A percentile compares a stretch with the other conserved stretches of the same genome.
Conservation (phyloP, 2,888 invertebrate genomes). For the Drosophila mayaguana region DNA sequence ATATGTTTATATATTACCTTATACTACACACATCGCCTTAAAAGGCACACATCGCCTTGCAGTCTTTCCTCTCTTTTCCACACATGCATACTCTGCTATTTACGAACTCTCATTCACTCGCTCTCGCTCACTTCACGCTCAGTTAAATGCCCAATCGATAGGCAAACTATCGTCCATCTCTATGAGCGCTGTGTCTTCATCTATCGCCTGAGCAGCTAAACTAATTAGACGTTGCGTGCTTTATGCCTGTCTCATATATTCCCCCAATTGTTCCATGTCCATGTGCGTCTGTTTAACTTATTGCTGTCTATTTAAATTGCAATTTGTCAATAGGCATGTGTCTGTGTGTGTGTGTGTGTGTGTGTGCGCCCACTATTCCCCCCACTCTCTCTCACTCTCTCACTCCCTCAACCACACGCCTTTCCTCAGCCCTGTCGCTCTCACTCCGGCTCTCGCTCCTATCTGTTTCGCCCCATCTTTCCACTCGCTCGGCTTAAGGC, state of each 20-base stretch:
- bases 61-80: no score
- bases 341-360: conserved; percentile 6
- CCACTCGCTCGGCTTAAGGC: conserved; percentile 35
- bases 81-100: no score
- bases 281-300: conserved; percentile 77
- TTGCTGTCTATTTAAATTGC: conserved; percentile 82
- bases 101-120: no score
- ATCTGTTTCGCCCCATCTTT: conserved; percentile 15
- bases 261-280: conserved; percentile 30
- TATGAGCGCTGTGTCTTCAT: conserved; percentile 21
- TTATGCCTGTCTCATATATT: conserved; percentile 55
- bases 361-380: not conserved
- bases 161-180: conserved; percentile 39
- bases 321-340: conserved; percentile 75
- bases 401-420: not conserved
- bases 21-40: no score
- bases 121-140: not conserved
- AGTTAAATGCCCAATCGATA: conserved; percentile 28
- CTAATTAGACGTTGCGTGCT: conserved; percentile 79
- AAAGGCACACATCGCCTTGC: no score
- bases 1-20: no score
- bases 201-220: conserved; percentile 48
- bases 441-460: not conserved
- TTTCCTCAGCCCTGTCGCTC: conserved; percentile 1
- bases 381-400: conserved; percentile 13